These are phyloP conservation scores for Piaya cayana DNA, from an alignment of 2,113 vertebrate genomes.

Conservation along the genomic window DNA sequence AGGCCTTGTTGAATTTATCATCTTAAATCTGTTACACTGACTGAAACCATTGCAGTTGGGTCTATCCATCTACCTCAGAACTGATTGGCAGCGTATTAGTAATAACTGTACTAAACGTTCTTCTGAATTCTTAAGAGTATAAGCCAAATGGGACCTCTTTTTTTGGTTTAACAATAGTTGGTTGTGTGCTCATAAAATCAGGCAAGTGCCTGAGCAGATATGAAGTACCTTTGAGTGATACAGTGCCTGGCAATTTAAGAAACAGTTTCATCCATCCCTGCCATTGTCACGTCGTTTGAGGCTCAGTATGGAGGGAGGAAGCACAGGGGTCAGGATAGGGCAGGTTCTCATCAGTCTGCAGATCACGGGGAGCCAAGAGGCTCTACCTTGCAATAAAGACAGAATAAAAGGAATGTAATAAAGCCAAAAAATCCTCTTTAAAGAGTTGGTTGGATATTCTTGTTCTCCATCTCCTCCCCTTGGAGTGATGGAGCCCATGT, in stretches of 20 bases:
- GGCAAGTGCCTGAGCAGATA: background rate
- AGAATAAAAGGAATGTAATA: constrained; percentile 15
- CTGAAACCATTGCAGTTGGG: constrained; percentile 20
- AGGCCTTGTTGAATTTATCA: constrained; percentile 52
- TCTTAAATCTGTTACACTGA: constrained; percentile 19
- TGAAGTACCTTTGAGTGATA: background rate
- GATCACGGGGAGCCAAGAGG: background rate
- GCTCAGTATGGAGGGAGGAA: background rate
- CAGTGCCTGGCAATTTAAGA: background rate
- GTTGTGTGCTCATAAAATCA: background rate
- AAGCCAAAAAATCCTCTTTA: constrained; percentile 11
- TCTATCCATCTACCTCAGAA: background rate
- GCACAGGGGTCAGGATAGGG: background rate
- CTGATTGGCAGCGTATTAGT: background rate
- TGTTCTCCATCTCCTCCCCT: background rate
- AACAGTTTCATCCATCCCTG: background rate
- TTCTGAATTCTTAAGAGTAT: constrained; percentile 27
- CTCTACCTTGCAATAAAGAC: background rate
- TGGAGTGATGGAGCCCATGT: background rate
- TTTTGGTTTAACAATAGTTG: background rate
- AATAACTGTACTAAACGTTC: constrained; percentile 26
- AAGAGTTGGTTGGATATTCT: background rate
- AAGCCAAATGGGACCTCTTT: background rate
- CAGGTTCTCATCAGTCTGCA: background rate
- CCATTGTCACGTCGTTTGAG: background rate